Base-by-base conservation (phyloP, 2,113 vertebrate species). In the Pycnonotus jocosus region DNA sequence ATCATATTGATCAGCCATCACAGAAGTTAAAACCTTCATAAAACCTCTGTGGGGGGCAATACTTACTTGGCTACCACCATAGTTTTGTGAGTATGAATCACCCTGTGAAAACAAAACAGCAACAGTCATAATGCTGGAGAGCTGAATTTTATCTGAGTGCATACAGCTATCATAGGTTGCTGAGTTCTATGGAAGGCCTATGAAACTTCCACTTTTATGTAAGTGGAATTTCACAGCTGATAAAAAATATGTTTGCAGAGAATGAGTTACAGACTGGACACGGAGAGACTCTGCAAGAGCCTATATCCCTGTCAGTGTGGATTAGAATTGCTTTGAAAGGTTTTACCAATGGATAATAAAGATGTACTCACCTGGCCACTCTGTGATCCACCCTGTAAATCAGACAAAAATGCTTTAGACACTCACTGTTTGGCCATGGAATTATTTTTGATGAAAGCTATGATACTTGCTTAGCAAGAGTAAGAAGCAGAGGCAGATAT, bases 361-460 rank as follows among this genome's bases (percentile, higher is more conserved):
- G 23, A 71, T 35, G 57, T 64, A 57, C 70, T 10, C 74, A 93
- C 84, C 85, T 82, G 92, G 68, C 40, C 13, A 79, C 44, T 9
- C 48, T 94, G 93, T 58, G 95, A 91, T 82, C 74, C 90, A 54
- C 21, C 81, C 92, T 95, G 53, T 81, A 72, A 87, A 76, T 64
- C 12, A 87, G 64, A 88, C 8, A 77, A 88, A 88, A 51, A 27
- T 60, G 8, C 8, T 61, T 89, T 90, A 86, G 31, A 71, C 11
- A 51, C 10, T 72, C 57, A 17, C 10, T 76, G 3, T 74, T 81
- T 81, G 37, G 10, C 11, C 78, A 58, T 21, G 15, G 38, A 42
- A 66, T 76, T 76, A 50, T 58, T 89, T 93, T 72, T 86, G 56
- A 40, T 70, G 19, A 77, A 85, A 88, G 9, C 22, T 83, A 51